Conservation (phyloP, 2,797 vertebrate species). For the Pseudopleuronectes americanus region DNA sequence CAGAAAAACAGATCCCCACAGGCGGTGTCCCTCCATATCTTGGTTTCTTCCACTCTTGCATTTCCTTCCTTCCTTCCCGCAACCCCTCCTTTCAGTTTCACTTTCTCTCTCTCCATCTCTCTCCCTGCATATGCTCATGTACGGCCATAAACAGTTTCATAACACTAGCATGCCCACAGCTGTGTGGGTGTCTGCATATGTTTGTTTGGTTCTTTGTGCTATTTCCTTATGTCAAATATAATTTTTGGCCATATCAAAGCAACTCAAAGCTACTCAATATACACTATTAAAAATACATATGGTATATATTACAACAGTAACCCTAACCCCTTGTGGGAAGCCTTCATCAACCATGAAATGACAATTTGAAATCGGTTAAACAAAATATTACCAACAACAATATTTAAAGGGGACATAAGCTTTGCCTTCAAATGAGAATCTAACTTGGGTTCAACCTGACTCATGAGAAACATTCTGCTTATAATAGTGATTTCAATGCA, state of each 20-base stretch:
- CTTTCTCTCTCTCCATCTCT: background rate
- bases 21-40: slow-evolving; percentile 37
- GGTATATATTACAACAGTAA: background rate
- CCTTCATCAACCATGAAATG: background rate
- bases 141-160: slow-evolving; percentile 42
- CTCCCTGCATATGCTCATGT: slow-evolving; percentile 38
- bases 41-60: slow-evolving; percentile 2
- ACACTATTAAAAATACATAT: background rate
- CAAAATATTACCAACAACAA: too few species aligned
- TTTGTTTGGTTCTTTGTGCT: slow-evolving; percentile 38
- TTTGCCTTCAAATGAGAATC: too few species aligned
- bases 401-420: too few species aligned
- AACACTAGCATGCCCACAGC: slow-evolving; percentile 46
- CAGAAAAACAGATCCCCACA: slow-evolving; percentile 43
- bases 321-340: background rate
- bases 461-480: too few species aligned
- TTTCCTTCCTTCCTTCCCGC: slow-evolving; percentile 1
- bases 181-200: slow-evolving; percentile 50
- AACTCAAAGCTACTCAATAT: slow-evolving; percentile 8
- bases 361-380: too few species aligned
- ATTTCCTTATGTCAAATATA: slow-evolving; percentile 47
- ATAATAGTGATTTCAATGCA: too few species aligned
- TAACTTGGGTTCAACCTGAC: too few species aligned
- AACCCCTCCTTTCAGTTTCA: background rate
- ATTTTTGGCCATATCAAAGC: slow-evolving; percentile 46